phyloP scores from a whole-genome alignment of 2,797 vertebrate species.

The Argyrosomus regius region DNA sequence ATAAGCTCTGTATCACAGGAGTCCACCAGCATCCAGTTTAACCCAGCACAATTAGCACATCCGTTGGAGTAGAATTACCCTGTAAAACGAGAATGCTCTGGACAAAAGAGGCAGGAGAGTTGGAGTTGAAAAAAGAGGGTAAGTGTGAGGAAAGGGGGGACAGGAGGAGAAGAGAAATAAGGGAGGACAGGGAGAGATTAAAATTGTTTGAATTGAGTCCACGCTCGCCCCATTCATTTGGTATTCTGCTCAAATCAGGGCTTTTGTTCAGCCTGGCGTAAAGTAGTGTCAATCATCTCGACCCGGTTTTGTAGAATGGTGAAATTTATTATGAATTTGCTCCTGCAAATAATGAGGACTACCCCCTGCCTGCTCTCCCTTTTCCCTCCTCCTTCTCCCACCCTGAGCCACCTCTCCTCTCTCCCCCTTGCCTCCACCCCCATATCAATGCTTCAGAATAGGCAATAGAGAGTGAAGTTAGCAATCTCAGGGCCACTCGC shows the following conservation, averaged over 20 bases:
- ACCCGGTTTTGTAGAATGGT: slow-evolving; percentile 84
- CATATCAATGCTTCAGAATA: slow-evolving; percentile 85
- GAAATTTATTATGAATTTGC: slow-evolving; percentile 91
- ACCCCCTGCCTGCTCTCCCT: slow-evolving; percentile 79
- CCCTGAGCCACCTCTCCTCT: slow-evolving; percentile 67
- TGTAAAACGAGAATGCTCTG: slow-evolving; percentile 84
- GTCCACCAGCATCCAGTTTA: slow-evolving; percentile 83
- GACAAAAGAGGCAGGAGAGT: slow-evolving; percentile 80
- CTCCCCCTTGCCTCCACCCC: slow-evolving; percentile 66
- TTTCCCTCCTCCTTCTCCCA: slow-evolving; percentile 55
- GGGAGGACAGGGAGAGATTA: slow-evolving; percentile 85
- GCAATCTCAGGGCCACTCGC: slow-evolving; percentile 87
- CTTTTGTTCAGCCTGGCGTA: slow-evolving; percentile 86
- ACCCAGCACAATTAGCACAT: slow-evolving; percentile 87
- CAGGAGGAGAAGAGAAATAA: slow-evolving; percentile 71
- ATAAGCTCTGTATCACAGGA: slow-evolving; percentile 85
- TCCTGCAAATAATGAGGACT: slow-evolving; percentile 87
- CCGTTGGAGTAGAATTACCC: slow-evolving; percentile 86
- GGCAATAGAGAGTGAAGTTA: slow-evolving; percentile 87
- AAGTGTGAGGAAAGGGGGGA: slow-evolving; percentile 77
- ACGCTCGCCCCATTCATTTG: slow-evolving; percentile 87
- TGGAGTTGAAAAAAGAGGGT: slow-evolving; percentile 72
- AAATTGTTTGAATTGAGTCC: slow-evolving; percentile 90
- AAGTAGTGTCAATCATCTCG: slow-evolving; percentile 91
- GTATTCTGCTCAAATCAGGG: slow-evolving; percentile 89